phyloP scores from a whole-genome alignment of 2,888 invertebrate genomes.

The Flexamia atlantica region DNA sequence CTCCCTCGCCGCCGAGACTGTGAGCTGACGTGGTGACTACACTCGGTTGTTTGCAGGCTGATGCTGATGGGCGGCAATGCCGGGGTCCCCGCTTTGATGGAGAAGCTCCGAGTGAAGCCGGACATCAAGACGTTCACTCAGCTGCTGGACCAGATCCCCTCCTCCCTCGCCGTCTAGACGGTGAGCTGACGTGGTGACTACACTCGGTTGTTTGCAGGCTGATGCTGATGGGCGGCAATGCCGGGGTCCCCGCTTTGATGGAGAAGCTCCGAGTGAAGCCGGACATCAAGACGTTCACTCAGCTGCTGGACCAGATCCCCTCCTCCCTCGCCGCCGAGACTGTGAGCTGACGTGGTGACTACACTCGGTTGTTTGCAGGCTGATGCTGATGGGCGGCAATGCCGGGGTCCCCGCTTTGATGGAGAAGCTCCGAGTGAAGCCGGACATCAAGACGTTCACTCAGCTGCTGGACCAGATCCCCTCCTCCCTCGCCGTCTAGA shows the following conservation, averaged over 20 bases:
- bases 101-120: conserved; percentile 81
- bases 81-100: conserved; percentile 88
- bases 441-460: conserved; percentile 89
- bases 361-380: too few species aligned
- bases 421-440: conserved; percentile 81
- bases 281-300: conserved; percentile 87
- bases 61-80: conserved; percentile 88
- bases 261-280: conserved; percentile 81
- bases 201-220: too few species aligned
- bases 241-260: conserved; percentile 89
- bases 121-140: conserved; percentile 89
- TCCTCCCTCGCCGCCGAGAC: conserved; percentile 77
- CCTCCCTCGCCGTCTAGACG: conserved; percentile 77
- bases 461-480: conserved; percentile 86
- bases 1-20: conserved; percentile 77
- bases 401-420: conserved; percentile 87
- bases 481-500: conserved; percentile 77
- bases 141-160: conserved; percentile 85
- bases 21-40: too few species aligned
- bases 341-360: too few species aligned
- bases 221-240: conserved; percentile 87
- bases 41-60: too few species aligned
- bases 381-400: conserved; percentile 88
- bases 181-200: too few species aligned
- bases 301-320: conserved; percentile 86